Conservation (phyloP, 2,113 vertebrate species). For the Petroica traversi region DNA sequence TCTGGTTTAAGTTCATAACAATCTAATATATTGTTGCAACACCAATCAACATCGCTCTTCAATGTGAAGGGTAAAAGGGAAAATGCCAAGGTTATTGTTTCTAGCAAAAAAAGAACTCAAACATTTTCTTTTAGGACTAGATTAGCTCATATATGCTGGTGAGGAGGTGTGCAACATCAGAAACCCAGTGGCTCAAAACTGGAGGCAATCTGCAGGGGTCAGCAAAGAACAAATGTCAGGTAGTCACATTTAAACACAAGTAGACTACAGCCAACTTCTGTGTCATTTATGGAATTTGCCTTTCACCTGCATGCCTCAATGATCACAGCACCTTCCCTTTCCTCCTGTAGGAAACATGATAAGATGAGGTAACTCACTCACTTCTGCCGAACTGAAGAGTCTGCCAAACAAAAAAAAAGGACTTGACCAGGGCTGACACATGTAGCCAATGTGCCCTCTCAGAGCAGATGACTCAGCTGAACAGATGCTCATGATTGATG, state of each 20-base stretch:
- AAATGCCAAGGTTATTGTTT: background rate
- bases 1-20: background rate
- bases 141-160: background rate
- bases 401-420: background rate
- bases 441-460: background rate
- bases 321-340: background rate
- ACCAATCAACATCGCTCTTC: background rate
- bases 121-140: background rate
- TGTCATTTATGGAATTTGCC: background rate
- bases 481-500: background rate
- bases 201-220: background rate
- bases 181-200: background rate
- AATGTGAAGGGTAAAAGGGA: background rate
- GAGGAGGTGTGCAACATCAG: background rate
- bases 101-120: background rate
- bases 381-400: background rate
- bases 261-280: background rate
- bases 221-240: background rate
- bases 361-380: background rate
- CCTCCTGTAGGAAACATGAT: background rate
- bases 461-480: background rate
- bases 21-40: background rate
- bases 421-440: background rate
- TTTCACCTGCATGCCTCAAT: background rate
- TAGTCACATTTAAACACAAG: background rate